Evolutionary conservation across 2,113 vertebrate genomes (phyloP).

Genomic region (Canis aureus): DNA sequence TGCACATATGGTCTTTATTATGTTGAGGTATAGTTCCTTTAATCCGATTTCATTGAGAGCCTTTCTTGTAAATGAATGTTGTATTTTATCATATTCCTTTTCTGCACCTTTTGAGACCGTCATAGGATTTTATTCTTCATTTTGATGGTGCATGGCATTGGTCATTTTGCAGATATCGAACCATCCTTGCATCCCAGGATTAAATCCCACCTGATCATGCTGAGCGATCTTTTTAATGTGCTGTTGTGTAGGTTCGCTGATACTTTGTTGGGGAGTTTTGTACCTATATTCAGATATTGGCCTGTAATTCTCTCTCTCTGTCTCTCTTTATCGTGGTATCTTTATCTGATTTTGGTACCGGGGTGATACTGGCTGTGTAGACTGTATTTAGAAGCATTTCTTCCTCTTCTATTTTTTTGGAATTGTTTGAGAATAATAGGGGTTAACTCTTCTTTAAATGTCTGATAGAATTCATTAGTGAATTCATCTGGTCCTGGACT

Average conservation of each 20-base stretch:
- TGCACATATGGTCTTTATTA: not conserved
- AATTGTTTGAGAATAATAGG: not conserved
- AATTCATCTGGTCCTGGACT: not conserved
- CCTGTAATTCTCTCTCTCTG: not conserved
- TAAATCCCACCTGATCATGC: not conserved
- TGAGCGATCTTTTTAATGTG: not conserved
- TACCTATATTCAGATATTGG: not conserved
- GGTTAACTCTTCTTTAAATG: not conserved
- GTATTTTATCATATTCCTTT: not conserved
- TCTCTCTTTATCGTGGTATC: not conserved
- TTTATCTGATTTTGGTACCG: not conserved
- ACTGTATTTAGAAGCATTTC: not conserved
- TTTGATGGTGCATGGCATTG: not conserved
- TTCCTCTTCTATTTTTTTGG: not conserved
- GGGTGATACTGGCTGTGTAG: not conserved
- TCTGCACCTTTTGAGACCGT: not conserved
- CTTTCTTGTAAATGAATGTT: not conserved
- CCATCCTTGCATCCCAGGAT: not conserved
- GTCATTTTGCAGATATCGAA: not conserved
- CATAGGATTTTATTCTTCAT: not conserved
- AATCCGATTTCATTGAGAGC: not conserved
- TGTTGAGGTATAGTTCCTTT: not conserved
- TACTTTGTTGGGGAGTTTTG: not conserved
- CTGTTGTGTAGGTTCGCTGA: not conserved
- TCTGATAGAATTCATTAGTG: not conserved